phyloP scores from a whole-genome alignment of 2,797 vertebrate genomes.

The Pseudochromis fuscus region DNA sequence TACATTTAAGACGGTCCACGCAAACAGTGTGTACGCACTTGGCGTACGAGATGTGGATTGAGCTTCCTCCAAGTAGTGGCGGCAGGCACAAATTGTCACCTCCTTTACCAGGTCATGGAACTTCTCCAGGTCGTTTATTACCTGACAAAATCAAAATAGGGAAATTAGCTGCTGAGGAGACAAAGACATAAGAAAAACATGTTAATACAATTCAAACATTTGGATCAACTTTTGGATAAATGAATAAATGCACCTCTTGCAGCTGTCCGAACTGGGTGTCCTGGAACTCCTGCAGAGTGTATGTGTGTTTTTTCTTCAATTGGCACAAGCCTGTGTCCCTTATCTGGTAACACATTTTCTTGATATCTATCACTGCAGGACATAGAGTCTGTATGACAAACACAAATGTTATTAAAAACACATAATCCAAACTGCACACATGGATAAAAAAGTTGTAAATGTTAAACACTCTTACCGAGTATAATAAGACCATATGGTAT shows the following conservation, averaged over 20 bases:
- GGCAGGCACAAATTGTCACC: constrained; percentile 83
- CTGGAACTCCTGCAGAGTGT: constrained; percentile 87
- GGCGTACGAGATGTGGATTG: constrained; percentile 72
- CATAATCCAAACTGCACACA: neutral
- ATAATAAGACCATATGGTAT: neutral
- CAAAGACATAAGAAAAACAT: neutral
- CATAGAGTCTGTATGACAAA: constrained; percentile 79
- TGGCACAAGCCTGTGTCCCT: constrained; percentile 83
- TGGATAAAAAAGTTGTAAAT: neutral
- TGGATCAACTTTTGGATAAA: neutral
- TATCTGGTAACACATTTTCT: constrained; percentile 87
- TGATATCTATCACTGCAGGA: constrained; percentile 88
- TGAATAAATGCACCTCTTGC: constrained; percentile 76
- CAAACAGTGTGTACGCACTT: constrained; percentile 27
- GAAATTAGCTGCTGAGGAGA: neutral
- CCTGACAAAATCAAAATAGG: constrained; percentile 71
- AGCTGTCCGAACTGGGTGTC: constrained; percentile 78
- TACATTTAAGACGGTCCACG: neutral
- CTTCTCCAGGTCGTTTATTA: constrained; percentile 75
- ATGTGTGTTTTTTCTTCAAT: constrained; percentile 82
- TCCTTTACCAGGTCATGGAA: constrained; percentile 88
- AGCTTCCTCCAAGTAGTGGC: constrained; percentile 75
- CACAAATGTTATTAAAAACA: constrained; percentile 11
- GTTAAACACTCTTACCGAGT: neutral
- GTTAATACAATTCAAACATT: neutral